Evolutionary conservation across 2,888 invertebrate species (phyloP).

Genomic region (Chloroclysta siterata): DNA sequence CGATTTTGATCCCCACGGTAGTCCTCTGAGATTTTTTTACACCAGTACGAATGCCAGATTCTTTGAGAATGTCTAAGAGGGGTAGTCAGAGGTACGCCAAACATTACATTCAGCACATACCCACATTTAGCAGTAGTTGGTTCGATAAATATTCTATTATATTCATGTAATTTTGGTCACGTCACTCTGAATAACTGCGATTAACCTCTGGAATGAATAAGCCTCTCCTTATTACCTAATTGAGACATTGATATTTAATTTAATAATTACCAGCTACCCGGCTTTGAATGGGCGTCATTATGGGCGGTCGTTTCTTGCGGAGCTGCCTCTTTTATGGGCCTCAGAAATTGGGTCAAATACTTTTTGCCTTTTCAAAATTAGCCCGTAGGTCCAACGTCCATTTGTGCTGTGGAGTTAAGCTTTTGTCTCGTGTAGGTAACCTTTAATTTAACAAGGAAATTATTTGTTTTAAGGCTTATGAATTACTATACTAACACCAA

Average conservation of each 20-base stretch:
- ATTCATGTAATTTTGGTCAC: neutral
- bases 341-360: conserved; percentile 21
- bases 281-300: conserved; percentile 27
- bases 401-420: neutral
- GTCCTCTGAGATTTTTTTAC: too few species aligned
- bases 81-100: too few species aligned
- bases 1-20: too few species aligned
- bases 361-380: conserved; percentile 21
- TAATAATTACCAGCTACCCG: conserved; percentile 27
- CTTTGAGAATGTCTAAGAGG: too few species aligned
- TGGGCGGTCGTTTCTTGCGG: conserved; percentile 10
- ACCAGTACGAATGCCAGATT: too few species aligned
- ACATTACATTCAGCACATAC: too few species aligned
- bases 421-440: neutral
- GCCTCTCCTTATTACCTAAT: conserved; percentile 29
- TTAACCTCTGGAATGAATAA: conserved; percentile 17
- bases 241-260: conserved; percentile 35
- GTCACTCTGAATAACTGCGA: conserved; percentile 5
- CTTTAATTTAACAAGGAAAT: neutral
- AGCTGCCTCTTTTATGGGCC: conserved; percentile 17
- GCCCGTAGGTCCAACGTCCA: neutral
- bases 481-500: too few species aligned
- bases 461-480: too few species aligned
- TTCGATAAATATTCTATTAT: too few species aligned
- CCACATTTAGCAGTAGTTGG: too few species aligned